Conservation (phyloP, 2,113 vertebrate species). For the Antechinus flavipes region DNA sequence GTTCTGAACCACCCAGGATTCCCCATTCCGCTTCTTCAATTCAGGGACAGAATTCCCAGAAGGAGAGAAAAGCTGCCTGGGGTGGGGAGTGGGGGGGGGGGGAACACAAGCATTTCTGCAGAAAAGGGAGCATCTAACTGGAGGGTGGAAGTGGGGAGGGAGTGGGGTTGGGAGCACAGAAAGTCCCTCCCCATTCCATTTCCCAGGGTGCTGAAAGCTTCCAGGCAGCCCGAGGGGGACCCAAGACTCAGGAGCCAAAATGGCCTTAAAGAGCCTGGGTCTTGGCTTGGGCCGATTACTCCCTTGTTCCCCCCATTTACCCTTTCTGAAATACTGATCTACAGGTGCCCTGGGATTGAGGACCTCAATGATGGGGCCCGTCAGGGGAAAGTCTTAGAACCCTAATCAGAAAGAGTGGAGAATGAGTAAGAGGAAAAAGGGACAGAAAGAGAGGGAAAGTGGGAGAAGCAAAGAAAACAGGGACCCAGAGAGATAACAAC, state of each 20-base stretch:
- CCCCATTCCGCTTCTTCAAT: background rate
- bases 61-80: background rate
- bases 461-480: background rate
- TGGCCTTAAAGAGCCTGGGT: slow-evolving; percentile 28
- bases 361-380: background rate
- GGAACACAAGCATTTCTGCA: background rate
- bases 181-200: background rate
- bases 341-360: background rate
- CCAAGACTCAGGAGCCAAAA: background rate
- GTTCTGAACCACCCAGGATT: background rate
- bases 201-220: background rate
- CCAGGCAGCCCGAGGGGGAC: background rate
- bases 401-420: background rate
- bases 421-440: background rate
- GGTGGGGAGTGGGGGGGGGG: background rate
- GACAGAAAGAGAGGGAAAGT: background rate
- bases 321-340: background rate
- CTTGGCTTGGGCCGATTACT: slow-evolving; percentile 80
- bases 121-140: background rate
- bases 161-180: background rate
- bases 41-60: background rate
- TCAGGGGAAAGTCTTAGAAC: background rate
- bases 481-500: background rate
- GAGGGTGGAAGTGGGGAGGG: background rate
- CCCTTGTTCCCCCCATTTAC: background rate